phyloP scores from a whole-genome alignment of 2,113 vertebrate genomes.

The Pseudorasbora parva region DNA sequence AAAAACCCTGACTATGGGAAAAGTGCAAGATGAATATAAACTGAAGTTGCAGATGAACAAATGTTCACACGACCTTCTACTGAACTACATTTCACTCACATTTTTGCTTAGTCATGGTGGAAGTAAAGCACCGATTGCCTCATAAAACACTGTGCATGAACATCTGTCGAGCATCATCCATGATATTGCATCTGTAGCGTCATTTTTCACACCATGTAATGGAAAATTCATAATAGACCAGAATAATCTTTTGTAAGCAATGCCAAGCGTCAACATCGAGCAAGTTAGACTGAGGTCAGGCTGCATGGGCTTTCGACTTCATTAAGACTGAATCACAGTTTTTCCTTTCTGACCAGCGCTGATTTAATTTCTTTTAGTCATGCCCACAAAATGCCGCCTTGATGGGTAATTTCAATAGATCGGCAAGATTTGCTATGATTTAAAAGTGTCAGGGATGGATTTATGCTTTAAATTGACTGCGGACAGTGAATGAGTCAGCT shows the following conservation, averaged over 20 bases:
- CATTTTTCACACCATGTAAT: background rate
- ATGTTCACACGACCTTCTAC: background rate
- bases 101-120: constrained; percentile 40
- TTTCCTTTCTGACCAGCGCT: constrained; percentile 10
- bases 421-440: background rate
- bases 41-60: background rate
- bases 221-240: background rate
- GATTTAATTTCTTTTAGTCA: constrained; percentile 5
- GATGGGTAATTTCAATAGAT: constrained; percentile 15
- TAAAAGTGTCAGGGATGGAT: constrained; percentile 8
- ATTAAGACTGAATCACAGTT: constrained; percentile 28
- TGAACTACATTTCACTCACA: constrained; percentile 6
- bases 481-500: constrained; percentile 21
- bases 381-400: constrained; percentile 5
- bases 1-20: background rate
- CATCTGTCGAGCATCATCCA: constrained; percentile 14
- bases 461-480: constrained; percentile 34
- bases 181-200: background rate
- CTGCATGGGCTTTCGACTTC: background rate
- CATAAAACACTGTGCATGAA: background rate
- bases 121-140: constrained; percentile 29
- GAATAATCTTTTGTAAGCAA: background rate
- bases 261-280: background rate
- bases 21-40: too few relatives aligned
- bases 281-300: background rate